Base-by-base conservation (phyloP, 2,113 vertebrate genomes). In the Oreocharis arfaki region DNA sequence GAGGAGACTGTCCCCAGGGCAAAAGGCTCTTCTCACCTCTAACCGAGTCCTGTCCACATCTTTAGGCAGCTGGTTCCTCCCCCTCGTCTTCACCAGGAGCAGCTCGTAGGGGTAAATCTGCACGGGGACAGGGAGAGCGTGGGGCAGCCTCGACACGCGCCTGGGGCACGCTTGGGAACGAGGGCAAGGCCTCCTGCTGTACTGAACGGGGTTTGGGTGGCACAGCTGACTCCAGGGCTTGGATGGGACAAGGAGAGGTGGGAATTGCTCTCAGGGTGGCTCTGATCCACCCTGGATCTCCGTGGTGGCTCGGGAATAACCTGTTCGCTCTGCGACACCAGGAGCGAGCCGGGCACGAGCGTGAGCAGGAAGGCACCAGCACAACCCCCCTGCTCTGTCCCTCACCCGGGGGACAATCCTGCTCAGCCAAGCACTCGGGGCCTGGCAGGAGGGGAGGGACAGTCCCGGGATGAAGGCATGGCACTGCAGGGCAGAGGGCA, bases 101-200 rank as follows among this genome's bases (percentile, higher is more conserved):
- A 98, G 98, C 82, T 99, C 99, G 14, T 99, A 99, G 11, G 99
- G 99, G 88, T 99, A 99, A 90, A 99, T 98, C 99, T 99, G 91
- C 42, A 96, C 28, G 64, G 24, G 75, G 75, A 95, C 64, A 68
- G 22, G 42, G 78, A 95, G 39, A 73, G 19, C 22, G 4, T 7
- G 60, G 63, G 44, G 41, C 47, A 73, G 23, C 35, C 61, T 57
- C 71, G 60, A 9, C 68, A 41, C 10, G 30, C 10, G 30, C 10
- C 0, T 8, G 27, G 47, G 59, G n/a, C 15, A 65, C 27, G 7
- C 7, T 3, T 11, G 65, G 83, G 19, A 32, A 49, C 2, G 22
- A 59, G 35, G 42, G 13, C 16, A 47, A 59, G 35, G 68, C 39
- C 64, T 92, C 26, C 22, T n/a, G 44, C 60, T 20, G 16, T 1